These are phyloP conservation scores for Eumeta japonica DNA, from an alignment of 1,140 invertebrate genomes.

Conservation along the genomic window DNA sequence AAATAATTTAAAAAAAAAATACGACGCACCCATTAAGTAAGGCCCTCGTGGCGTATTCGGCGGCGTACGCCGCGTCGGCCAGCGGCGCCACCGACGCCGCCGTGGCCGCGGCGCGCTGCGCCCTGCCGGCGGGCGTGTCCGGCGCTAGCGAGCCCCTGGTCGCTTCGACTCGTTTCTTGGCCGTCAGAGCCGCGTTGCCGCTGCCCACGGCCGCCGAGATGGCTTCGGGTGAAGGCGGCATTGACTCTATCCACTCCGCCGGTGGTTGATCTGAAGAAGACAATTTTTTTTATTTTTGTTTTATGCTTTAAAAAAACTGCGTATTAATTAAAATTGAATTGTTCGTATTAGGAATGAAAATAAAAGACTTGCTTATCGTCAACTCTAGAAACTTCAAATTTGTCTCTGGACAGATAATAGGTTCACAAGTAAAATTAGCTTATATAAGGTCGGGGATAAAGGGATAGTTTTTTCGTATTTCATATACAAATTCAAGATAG, in stretches of 20 bases:
- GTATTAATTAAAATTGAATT: too few species aligned
- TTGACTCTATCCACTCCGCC: conserved; percentile 25
- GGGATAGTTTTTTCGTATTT: too few species aligned
- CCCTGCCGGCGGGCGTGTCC: conserved; percentile 65
- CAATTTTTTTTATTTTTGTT: too few species aligned
- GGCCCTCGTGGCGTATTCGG: conserved; percentile 65
- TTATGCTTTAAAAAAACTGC: too few species aligned
- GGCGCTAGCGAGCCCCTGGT: conserved; percentile 43
- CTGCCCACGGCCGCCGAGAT: conserved; percentile 49
- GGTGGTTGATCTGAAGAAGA: conserved; percentile 13
- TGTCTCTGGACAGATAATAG: too few species aligned
- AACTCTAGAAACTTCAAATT: too few species aligned
- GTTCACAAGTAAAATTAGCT: too few species aligned
- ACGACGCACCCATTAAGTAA: conserved; percentile 29
- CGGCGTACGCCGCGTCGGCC: conserved; percentile 63
- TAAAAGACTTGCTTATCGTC: conserved; percentile 5
- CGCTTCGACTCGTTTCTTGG: conserved; percentile 58
- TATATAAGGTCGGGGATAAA: too few species aligned
- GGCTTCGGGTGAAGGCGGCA: conserved; percentile 22
- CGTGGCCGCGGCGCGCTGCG: conserved; percentile 67
- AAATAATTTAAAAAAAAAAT: neutral
- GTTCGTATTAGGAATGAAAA: too few species aligned
- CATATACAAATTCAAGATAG: too few species aligned
- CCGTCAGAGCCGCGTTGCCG: conserved; percentile 60
- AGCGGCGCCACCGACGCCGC: conserved; percentile 59